These are phyloP conservation scores for Meloidogyne chitwoodi DNA, from an alignment of 1,140 invertebrate genomes.

Conservation along the genomic window DNA sequence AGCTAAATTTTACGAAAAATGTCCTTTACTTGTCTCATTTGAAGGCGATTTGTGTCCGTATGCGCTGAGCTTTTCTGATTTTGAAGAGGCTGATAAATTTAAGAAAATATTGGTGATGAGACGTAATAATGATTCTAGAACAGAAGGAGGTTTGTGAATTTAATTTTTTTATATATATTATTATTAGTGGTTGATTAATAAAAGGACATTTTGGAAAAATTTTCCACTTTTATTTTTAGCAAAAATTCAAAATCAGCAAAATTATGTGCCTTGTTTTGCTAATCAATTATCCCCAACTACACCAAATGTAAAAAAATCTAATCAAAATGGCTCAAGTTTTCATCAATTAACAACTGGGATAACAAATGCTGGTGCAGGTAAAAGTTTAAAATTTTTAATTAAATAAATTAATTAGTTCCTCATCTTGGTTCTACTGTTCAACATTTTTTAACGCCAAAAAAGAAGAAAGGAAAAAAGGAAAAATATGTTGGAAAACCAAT, in stretches of 20 bases:
- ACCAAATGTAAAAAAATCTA: neutral
- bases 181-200: too few species aligned
- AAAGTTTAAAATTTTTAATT: neutral
- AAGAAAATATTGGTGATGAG: slow-evolving; percentile 15
- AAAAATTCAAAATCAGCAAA: neutral
- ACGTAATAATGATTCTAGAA: neutral
- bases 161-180: too few species aligned
- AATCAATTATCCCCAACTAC: neutral
- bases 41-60: slow-evolving; percentile 27
- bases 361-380: slow-evolving; percentile 8
- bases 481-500: slow-evolving; percentile 15
- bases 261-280: neutral
- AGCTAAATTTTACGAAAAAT: slow-evolving; percentile 34
- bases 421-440: slow-evolving; percentile 18
- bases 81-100: slow-evolving; percentile 25
- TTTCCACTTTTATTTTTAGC: too few species aligned
- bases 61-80: slow-evolving; percentile 28
- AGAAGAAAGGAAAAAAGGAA: slow-evolving; percentile 3
- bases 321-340: neutral
- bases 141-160: neutral
- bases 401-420: neutral
- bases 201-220: too few species aligned
- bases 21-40: slow-evolving; percentile 26
- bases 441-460: slow-evolving; percentile 19
- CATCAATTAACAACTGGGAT: slow-evolving; percentile 21